phyloP scores from a whole-genome alignment of 2,797 vertebrate genomes.

The Acomys russatus region DNA sequence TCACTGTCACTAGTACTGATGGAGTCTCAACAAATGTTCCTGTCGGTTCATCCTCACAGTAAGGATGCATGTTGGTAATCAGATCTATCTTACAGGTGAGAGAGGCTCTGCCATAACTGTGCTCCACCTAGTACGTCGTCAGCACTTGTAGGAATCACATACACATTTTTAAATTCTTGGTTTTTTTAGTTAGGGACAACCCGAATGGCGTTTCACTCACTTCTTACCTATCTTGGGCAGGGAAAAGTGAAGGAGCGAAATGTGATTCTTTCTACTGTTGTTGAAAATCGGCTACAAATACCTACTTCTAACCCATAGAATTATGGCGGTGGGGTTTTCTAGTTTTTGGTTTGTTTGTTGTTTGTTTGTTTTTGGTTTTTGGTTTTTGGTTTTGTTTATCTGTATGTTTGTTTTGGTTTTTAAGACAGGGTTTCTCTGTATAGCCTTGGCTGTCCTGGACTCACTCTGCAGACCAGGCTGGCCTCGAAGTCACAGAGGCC shows the following conservation, averaged over 20 bases:
- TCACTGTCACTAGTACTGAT: background rate
- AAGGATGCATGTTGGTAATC: background rate
- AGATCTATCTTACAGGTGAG: background rate
- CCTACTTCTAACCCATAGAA: too few relatives aligned
- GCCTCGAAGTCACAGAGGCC: too few relatives aligned
- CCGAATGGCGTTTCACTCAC: background rate
- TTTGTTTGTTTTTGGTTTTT: too few relatives aligned
- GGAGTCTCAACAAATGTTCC: background rate
- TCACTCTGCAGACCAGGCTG: too few relatives aligned
- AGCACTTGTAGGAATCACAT: background rate
- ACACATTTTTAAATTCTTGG: background rate
- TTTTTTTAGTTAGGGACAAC: background rate
- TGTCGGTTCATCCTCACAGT: background rate
- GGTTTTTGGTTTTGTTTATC: too few relatives aligned
- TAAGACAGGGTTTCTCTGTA: too few relatives aligned
- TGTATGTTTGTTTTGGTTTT: too few relatives aligned
- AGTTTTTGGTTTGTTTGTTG: too few relatives aligned
- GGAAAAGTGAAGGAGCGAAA: background rate
- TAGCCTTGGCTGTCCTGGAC: too few relatives aligned
- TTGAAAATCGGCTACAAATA: too few relatives aligned
- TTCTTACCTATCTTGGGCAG: background rate
- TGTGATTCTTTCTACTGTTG: background rate
- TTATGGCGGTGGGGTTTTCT: too few relatives aligned
- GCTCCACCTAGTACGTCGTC: background rate
- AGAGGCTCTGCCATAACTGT: background rate